Base-by-base conservation (phyloP, 1,140 invertebrate species). In the Oreohelix idahoensis region DNA sequence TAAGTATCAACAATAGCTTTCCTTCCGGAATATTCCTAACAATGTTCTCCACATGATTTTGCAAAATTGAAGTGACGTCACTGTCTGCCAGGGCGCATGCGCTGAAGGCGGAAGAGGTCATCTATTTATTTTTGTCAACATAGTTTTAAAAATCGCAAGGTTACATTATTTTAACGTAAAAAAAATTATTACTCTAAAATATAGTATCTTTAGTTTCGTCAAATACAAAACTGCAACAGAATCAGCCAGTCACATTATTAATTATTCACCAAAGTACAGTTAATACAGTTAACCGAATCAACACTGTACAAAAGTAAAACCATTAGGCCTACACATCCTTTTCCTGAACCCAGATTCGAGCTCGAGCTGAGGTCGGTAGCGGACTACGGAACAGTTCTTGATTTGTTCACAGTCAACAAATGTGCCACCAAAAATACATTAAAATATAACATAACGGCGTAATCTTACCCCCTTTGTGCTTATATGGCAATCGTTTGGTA, bases 11-110 rank as follows among this genome's bases (percentile, higher is more conserved):
- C 29, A 39, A 49, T 42, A 76, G 32, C 36, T 76, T 75, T 58
- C 39, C 20, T 75, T 75, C 73, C 63, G 13, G 69, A 76, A 84
- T 69, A 35, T 80, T 81, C 66, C 79, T 79, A 58, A 38, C 32
- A 51, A 63, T 53, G 66, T 75, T 81, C 38, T 69, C 81, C 77
- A 81, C 83, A 87, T 88, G 88, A 90, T 77, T 87, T 86, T 87
- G 89, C 89, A 83, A 58, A 84, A 83, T 89, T 85, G 89, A 87
- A 84, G 81, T 89, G 87, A 88, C 87, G 87, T 86, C 85, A 89
- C 63, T 13, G 42, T n/a, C 8, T 58, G 26, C 39, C 53, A 35
- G 4, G 39, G 82, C 85, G 84, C 87, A 87, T 83, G 86, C 85
- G 84, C 77, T 29, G n/a, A n/a, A 23, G 70, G 78, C n/a, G 66